Conservation (phyloP, 1,140 invertebrate species). For the Telenomus remus region DNA sequence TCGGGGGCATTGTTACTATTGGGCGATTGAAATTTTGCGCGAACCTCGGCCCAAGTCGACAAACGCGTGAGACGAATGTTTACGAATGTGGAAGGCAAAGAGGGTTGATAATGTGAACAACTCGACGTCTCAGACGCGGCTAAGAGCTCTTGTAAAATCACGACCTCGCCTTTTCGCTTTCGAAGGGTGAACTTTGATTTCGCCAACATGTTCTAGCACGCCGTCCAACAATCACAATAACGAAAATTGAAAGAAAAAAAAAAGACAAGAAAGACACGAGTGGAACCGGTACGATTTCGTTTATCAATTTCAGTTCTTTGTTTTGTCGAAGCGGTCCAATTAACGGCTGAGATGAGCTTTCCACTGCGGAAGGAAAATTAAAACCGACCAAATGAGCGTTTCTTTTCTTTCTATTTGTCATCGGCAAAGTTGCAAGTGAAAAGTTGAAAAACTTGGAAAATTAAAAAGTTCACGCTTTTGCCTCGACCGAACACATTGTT, state of each 20-base stretch:
- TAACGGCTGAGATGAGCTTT: too few species aligned
- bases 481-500: too few species aligned
- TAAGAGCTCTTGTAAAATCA: conserved; percentile 65
- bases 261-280: too few species aligned
- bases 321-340: too few species aligned
- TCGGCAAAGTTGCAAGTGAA: too few species aligned
- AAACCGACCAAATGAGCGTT: too few species aligned
- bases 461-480: too few species aligned
- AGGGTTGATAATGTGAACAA: conserved; percentile 66
- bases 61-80: conserved; percentile 63
- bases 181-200: conserved; percentile 56
- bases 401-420: too few species aligned
- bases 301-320: too few species aligned
- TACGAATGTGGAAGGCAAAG: conserved; percentile 68
- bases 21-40: conserved; percentile 26
- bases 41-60: conserved; percentile 21
- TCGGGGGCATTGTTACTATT: conserved; percentile 18
- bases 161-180: conserved; percentile 56
- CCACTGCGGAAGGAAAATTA: too few species aligned
- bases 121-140: conserved; percentile 61
- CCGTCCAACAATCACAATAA: conserved; percentile 18
- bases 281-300: too few species aligned
- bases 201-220: conserved; percentile 3
- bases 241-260: not conserved
- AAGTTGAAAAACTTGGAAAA: too few species aligned